phyloP scores from a whole-genome alignment of 2,113 vertebrate species.

The Zosterops borbonicus region DNA sequence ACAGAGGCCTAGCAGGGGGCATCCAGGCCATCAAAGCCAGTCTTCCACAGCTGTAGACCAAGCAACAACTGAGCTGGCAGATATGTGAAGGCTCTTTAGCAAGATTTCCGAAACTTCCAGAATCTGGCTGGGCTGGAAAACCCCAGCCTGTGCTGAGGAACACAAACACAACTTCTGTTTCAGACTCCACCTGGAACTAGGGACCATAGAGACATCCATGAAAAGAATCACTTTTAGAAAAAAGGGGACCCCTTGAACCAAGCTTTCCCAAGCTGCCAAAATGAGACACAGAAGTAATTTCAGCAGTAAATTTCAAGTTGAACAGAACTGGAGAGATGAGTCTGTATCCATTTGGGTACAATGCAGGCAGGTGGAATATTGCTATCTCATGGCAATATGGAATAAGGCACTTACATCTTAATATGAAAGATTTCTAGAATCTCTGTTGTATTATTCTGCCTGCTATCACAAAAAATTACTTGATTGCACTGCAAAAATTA shows the following conservation, averaged over 20 bases:
- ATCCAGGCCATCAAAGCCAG: neutral
- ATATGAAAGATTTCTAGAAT: neutral
- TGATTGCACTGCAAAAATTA: neutral
- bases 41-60: neutral
- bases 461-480: neutral
- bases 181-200: neutral
- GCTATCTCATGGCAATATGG: neutral
- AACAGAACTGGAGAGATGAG: neutral
- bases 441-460: neutral
- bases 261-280: neutral
- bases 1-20: neutral
- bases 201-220: neutral
- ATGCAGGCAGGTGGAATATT: neutral
- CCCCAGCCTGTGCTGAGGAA: neutral
- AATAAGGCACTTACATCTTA: neutral
- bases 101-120: constrained; percentile 2
- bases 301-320: neutral
- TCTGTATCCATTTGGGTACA: neutral
- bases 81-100: neutral
- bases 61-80: neutral
- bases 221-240: neutral
- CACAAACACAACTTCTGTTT: neutral
- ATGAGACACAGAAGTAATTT: neutral
- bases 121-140: neutral
- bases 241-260: neutral